Percentiles rank a stretch among this genome's conserved stretches.
Conservation (phyloP, 2,113 vertebrate genomes). For the Mesocricetus auratus region DNA sequence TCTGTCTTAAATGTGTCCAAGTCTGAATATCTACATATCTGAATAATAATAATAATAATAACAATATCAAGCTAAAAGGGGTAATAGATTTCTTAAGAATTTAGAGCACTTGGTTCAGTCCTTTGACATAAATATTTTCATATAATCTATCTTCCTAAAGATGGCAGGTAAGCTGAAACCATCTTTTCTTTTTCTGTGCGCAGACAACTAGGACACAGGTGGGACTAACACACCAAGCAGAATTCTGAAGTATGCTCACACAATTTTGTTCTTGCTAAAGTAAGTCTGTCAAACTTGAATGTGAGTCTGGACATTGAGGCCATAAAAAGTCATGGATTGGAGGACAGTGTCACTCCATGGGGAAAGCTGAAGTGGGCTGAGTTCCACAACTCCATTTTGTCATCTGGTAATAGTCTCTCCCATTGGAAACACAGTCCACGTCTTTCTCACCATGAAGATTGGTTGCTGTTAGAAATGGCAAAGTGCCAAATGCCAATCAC, state of each 20-base stretch:
- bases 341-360: background rate
- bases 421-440: background rate
- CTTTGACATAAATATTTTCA: background rate
- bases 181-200: background rate
- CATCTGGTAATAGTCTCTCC: background rate
- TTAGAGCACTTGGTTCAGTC: background rate
- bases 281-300: background rate
- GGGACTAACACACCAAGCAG: background rate
- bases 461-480: background rate
- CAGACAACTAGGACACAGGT: background rate
- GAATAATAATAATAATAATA: background rate
- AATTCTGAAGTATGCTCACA: background rate
- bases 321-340: background rate
- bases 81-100: slow-evolving; percentile 19
- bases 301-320: background rate
- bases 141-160: background rate
- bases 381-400: background rate
- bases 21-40: background rate
- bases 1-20: slow-evolving; percentile 3
- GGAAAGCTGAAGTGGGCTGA: background rate
- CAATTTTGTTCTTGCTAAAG: background rate
- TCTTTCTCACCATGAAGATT: background rate
- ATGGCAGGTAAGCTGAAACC: background rate
- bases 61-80: background rate
- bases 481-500: background rate